Conservation (phyloP, 2,113 vertebrate genomes). For the Micromys minutus region DNA sequence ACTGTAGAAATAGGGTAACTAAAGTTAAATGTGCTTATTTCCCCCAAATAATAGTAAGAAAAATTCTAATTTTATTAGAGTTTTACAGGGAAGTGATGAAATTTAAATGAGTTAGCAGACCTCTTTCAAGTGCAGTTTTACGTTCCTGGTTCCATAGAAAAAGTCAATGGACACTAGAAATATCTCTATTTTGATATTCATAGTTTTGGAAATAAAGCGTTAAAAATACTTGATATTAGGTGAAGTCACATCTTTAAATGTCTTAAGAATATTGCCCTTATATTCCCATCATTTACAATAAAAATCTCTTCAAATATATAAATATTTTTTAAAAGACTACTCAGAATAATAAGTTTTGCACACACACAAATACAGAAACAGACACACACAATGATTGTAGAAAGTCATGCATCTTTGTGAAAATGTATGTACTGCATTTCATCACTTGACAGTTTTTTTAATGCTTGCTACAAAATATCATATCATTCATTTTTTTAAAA, state of each 20-base stretch:
- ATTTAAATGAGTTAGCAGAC: background rate
- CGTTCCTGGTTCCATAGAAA: background rate
- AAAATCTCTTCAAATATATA: background rate
- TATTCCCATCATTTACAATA: background rate
- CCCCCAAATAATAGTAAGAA: conserved; percentile 1
- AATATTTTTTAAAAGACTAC: background rate
- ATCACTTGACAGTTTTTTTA: background rate
- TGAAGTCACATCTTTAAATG: background rate
- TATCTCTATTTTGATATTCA: background rate
- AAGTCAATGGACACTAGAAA: background rate
- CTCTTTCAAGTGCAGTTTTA: background rate
- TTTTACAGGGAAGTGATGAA: background rate
- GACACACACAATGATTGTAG: background rate
- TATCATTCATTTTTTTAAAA: background rate
- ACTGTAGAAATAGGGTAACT: background rate
- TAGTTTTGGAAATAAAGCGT: background rate
- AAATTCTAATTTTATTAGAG: background rate
- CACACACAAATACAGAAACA: background rate
- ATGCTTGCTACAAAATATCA: background rate
- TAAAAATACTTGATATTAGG: background rate
- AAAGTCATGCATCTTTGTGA: background rate
- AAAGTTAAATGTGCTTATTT: background rate
- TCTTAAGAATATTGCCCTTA: background rate
- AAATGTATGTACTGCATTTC: background rate
- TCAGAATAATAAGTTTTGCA: background rate